Percentiles rank a stretch among this genome's conserved stretches.
Evolutionary conservation across 2,888 invertebrate species (phyloP).

Genomic region (Aleiodes testaceus): DNA sequence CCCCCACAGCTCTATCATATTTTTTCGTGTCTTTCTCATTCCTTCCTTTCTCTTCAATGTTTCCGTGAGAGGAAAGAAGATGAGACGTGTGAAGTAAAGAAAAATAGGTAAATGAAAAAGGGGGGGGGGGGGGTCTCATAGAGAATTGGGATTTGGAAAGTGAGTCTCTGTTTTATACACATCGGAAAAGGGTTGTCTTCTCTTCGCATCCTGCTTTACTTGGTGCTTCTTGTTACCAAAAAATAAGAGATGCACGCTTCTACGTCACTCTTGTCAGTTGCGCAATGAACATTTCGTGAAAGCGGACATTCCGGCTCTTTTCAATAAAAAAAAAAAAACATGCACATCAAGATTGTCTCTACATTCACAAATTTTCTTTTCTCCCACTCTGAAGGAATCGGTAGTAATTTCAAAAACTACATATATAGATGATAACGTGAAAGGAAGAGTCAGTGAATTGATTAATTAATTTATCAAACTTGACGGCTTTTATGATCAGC

Average conservation of each 20-base stretch:
- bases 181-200: slow-evolving; percentile 4
- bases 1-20: no score
- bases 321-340: slow-evolving; percentile 8
- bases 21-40: no score
- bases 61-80: no score
- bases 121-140: not conserved
- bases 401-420: no score
- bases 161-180: not conserved
- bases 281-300: slow-evolving; percentile 38
- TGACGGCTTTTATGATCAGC: not conserved
- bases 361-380: slow-evolving; percentile 33
- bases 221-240: slow-evolving; percentile 47
- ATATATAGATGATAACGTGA: not conserved
- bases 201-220: not conserved
- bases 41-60: no score
- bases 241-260: slow-evolving; percentile 20
- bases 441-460: not conserved
- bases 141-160: slow-evolving; percentile 1
- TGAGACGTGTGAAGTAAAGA: no score
- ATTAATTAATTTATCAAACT: not conserved
- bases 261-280: slow-evolving; percentile 19
- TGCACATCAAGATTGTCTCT: slow-evolving; percentile 22
- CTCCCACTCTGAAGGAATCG: not conserved
- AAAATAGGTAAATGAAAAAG: not conserved
- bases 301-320: slow-evolving; percentile 29